A percentile compares a stretch with the other conserved stretches of the same genome.
phyloP scores from a whole-genome alignment of 2,888 invertebrate genomes.

The Mycogona germanica region DNA sequence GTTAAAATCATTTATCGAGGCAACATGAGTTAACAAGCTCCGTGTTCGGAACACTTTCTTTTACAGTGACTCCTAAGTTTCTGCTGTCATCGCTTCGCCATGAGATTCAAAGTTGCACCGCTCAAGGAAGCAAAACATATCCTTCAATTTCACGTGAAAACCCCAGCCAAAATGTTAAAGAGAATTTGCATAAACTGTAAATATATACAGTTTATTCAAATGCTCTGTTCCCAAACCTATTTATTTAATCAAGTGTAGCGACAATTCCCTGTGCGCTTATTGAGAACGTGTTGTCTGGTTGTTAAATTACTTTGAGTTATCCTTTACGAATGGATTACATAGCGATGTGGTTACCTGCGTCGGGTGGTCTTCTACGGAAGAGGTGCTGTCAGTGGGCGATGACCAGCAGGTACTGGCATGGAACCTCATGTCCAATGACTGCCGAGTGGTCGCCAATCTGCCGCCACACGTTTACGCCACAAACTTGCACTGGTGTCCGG shows the following conservation, averaged over 20 bases:
- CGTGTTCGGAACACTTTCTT: too few species aligned
- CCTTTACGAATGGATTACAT: constrained; percentile 30
- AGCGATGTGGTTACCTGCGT: constrained; percentile 73
- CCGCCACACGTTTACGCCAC: constrained; percentile 76
- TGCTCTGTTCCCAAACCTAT: too few species aligned
- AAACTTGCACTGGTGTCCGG: constrained; percentile 76
- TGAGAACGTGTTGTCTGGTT: background rate
- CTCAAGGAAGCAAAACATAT: constrained; percentile 60
- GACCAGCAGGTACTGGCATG: constrained; percentile 81
- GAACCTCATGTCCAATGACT: constrained; percentile 69
- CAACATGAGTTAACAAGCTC: too few species aligned
- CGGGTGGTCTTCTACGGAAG: constrained; percentile 88
- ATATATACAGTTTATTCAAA: too few species aligned
- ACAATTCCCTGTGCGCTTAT: too few species aligned
- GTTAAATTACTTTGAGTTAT: background rate
- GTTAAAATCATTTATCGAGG: too few species aligned
- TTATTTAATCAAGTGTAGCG: too few species aligned
- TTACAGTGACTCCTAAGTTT: too few species aligned
- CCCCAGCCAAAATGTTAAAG: too few species aligned
- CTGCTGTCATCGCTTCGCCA: constrained; percentile 30
- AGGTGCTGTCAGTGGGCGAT: constrained; percentile 87
- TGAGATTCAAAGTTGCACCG: constrained; percentile 70
- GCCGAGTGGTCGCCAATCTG: constrained; percentile 55
- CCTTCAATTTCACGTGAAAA: too few species aligned
- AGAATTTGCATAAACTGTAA: too few species aligned